Base-by-base conservation (phyloP, 2,113 vertebrate genomes). In the Oncorhynchus gorbuscha region DNA sequence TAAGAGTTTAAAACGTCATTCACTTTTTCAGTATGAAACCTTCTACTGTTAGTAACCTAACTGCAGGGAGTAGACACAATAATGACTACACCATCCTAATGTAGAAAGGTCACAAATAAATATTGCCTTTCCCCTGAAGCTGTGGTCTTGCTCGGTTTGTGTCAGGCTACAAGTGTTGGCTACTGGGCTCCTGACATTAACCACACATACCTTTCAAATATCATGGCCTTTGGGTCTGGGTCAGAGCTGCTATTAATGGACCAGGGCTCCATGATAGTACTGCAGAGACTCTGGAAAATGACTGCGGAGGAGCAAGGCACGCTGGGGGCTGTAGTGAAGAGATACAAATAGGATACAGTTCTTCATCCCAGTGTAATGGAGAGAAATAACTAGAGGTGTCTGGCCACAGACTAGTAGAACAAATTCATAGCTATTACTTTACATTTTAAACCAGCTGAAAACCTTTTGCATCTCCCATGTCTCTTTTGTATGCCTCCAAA, bases 211-310 rank as follows among this genome's bases (percentile, higher is more conserved):
- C 89, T 91, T 92, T 92, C 81, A 94, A 94, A 94, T 93, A 94
- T 93, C 93, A 94, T 87, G 92, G 89, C 93, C 93, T 94, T 94
- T 94, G 88, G 86, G 87, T 86, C 84, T 85, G 88, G 92, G 92
- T 93, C 90, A 92, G 59, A 59, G 83, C 49, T 77, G 74, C 91
- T 94, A 93, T 93, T 91, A 88, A 92, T 92, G 92, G 92, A 86
- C 81, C 83, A 79, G 74, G 88, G 79, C 87, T 84, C 88, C 77
- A 84, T 76, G 89, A 88, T 83, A 78, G 88, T 70, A 4, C 67
- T 51, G 83, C 80, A 83, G 87, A 11, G 59, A 61, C 59, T n/a
- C 18, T 22, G 9, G 20, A n/a, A 62, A 8, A 62, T 62, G 24
- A 3, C 59, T 20, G 20, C 5, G 67, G 67, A 20, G 14, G 66